These are phyloP conservation scores for Drosophila sproati DNA, from an alignment of 1,140 invertebrate genomes.

Conservation along the genomic window DNA sequence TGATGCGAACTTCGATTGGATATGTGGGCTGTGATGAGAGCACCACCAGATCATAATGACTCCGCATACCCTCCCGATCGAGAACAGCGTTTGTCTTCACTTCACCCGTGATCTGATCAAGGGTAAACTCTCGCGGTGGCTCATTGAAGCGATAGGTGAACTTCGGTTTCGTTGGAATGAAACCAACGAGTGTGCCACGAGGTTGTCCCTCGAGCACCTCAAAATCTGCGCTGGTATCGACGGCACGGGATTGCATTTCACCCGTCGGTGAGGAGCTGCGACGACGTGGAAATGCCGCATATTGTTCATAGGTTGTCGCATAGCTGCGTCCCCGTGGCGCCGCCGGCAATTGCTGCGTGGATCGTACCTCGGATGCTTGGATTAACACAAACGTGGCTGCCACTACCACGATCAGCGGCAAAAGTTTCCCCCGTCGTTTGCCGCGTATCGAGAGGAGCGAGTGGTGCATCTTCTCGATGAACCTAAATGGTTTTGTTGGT, in stretches of 20 bases:
- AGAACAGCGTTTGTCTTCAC: slow-evolving; percentile 92
- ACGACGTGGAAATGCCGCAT: slow-evolving; percentile 73
- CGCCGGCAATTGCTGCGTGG: slow-evolving; percentile 42
- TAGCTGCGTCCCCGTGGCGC: slow-evolving; percentile 68
- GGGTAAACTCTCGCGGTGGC: slow-evolving; percentile 91
- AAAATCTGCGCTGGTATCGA: slow-evolving; percentile 93
- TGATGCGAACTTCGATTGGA: slow-evolving; percentile 95
- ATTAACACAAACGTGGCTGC: slow-evolving; percentile 18
- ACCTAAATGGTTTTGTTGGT: slow-evolving; percentile 21
- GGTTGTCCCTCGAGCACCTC: slow-evolving; percentile 93
- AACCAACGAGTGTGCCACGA: slow-evolving; percentile 91
- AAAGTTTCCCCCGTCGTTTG: slow-evolving; percentile 25
- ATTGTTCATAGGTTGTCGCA: slow-evolving; percentile 74
- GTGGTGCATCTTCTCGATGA: slow-evolving; percentile 41
- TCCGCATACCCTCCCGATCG: slow-evolving; percentile 92
- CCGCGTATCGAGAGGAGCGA: slow-evolving; percentile 23
- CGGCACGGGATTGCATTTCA: slow-evolving; percentile 93
- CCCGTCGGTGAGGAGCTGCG: slow-evolving; percentile 80
- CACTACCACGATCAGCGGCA: slow-evolving; percentile 48
- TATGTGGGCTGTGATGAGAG: slow-evolving; percentile 96
- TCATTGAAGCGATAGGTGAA: slow-evolving; percentile 97
- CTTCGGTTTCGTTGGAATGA: slow-evolving; percentile 93
- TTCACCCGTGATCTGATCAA: slow-evolving; percentile 92
- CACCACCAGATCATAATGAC: slow-evolving; percentile 95
- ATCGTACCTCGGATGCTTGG: slow-evolving; percentile 21